Conservation (phyloP, 2,113 vertebrate species). For the Colistium nudipinnis region DNA sequence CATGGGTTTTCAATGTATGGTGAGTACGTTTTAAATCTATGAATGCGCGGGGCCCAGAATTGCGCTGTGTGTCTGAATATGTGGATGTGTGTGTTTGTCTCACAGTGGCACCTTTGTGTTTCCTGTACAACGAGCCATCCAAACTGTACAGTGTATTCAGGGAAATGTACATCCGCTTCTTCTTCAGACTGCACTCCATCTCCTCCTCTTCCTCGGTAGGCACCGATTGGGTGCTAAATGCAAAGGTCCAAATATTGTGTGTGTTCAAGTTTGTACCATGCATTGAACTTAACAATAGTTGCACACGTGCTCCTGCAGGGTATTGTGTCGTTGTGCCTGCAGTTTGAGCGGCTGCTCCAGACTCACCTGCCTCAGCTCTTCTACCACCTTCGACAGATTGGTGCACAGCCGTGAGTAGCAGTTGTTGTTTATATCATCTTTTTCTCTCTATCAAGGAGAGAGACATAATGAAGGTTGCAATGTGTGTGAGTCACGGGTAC, state of each 20-base stretch:
- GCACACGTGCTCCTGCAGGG: slow-evolving; percentile 80
- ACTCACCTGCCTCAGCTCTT: slow-evolving; percentile 96
- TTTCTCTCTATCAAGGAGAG: background rate
- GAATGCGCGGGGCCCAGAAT: fast-evolving
- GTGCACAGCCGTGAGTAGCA: slow-evolving; percentile 94
- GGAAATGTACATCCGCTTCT: slow-evolving; percentile 97
- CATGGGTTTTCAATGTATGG: slow-evolving; percentile 99
- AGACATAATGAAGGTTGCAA: too few relatives aligned
- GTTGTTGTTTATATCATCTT: background rate
- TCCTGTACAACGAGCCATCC: slow-evolving; percentile 96
- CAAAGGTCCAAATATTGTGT: background rate
- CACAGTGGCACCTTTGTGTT: slow-evolving; percentile 97
- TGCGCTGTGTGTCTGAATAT: background rate
- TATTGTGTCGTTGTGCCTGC: slow-evolving; percentile 94
- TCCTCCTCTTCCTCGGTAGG: slow-evolving; percentile 96
- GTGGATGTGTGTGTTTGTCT: slow-evolving; percentile 29
- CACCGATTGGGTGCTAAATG: background rate
- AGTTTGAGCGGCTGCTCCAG: slow-evolving; percentile 96
- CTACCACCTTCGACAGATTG: slow-evolving; percentile 94
- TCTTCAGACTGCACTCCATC: slow-evolving; percentile 97
- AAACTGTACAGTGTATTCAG: slow-evolving; percentile 96
- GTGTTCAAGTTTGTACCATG: background rate
- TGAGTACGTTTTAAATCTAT: slow-evolving; percentile 75
- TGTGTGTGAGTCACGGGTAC: background rate
- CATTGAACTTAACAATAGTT: background rate